Evolutionary conservation across 2,888 invertebrate species (phyloP).

Genomic region (Conus canariensis): DNA sequence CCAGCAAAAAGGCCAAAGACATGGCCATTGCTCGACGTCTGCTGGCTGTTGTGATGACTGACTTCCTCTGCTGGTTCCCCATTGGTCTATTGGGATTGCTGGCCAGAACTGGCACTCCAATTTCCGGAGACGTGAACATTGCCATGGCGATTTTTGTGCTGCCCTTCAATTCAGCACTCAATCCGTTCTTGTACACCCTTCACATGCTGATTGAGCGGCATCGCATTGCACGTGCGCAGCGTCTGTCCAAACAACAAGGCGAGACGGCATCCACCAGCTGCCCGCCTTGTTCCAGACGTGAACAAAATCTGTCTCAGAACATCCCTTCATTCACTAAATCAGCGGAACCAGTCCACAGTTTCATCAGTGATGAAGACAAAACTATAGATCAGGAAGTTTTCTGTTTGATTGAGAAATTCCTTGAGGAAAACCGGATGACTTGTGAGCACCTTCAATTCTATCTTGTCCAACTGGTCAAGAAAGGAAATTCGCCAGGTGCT

Average conservation of each 20-base stretch:
- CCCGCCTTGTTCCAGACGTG: not conserved
- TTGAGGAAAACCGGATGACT: not conserved
- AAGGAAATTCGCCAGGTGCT: not conserved
- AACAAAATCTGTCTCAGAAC: not conserved
- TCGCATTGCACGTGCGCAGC: not conserved
- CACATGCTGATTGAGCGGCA: not conserved
- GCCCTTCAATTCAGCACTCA: slow-evolving; percentile 7
- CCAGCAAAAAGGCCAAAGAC: not conserved
- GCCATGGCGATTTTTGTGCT: slow-evolving; percentile 17
- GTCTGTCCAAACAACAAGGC: not conserved
- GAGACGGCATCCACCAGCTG: not conserved
- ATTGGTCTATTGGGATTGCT: slow-evolving; percentile 26
- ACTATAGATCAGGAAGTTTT: not conserved
- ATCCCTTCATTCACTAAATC: not conserved
- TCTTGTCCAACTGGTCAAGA: not conserved
- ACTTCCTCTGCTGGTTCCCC: slow-evolving; percentile 34
- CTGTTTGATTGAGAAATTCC: not conserved
- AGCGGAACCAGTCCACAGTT: not conserved
- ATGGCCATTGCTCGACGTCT: slow-evolving; percentile 29
- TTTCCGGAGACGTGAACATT: not conserved
- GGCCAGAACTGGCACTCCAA: not conserved
- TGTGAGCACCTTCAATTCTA: not conserved
- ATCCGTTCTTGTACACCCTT: slow-evolving; percentile 16
- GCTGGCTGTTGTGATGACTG: not conserved
- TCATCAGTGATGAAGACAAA: not conserved